These are phyloP conservation scores for Drosophila flavopinicola DNA, from an alignment of 2,888 invertebrate genomes.

Conservation along the genomic window DNA sequence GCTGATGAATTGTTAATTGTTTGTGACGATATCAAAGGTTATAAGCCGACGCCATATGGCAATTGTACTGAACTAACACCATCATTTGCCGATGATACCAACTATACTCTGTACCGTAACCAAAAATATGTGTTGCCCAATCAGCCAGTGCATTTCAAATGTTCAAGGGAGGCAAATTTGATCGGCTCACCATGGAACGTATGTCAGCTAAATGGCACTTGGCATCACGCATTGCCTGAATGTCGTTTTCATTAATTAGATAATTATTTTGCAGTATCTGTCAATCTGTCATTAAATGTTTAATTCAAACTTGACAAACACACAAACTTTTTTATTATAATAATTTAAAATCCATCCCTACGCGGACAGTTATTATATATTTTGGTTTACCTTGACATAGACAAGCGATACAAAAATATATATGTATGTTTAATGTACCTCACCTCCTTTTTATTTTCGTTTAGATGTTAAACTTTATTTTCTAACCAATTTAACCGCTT, in stretches of 20 bases:
- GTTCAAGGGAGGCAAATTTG: background rate
- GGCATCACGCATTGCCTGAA: background rate
- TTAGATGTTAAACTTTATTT: no score
- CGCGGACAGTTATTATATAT: no score
- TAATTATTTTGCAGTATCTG: no score
- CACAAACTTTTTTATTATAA: no score
- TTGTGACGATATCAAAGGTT: background rate
- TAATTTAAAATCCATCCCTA: no score
- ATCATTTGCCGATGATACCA: background rate
- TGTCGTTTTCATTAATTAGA: background rate
- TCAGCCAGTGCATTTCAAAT: conserved; percentile 9
- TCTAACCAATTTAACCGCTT: no score
- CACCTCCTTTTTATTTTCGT: no score
- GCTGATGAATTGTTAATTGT: conserved; percentile 23
- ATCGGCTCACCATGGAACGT: conserved; percentile 18
- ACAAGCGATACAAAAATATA: no score
- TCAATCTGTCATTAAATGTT: no score
- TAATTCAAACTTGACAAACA: no score
- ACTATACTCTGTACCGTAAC: background rate
- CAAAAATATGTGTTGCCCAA: conserved; percentile 24
- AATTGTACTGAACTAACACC: background rate
- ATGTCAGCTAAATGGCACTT: conserved; percentile 11
- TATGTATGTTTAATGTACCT: no score
- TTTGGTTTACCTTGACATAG: no score
- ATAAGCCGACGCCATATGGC: background rate